Base-by-base conservation (phyloP, 37 sponge, comb jelly and placozoan species). In the Aphrocallistes beatrix region DNA sequence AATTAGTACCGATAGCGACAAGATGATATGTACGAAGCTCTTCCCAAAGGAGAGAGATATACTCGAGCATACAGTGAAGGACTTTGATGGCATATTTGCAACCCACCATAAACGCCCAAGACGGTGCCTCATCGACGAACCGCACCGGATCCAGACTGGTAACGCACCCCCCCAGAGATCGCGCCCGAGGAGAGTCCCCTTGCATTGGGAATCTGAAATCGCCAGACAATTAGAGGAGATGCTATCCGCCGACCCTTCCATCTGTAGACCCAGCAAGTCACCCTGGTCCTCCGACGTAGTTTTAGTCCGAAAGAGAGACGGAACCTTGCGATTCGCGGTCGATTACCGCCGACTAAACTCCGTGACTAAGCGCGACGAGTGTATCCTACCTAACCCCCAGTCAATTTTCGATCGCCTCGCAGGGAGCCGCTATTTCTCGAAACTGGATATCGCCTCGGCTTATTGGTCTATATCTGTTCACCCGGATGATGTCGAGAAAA, bases 81-180 rank as follows among this genome's bases (percentile, higher is more conserved):
- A n/a, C n/a, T n/a, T n/a, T n/a, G n/a, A n/a, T n/a, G n/a, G n/a
- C n/a, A n/a, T n/a, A n/a, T n/a, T n/a, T n/a, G n/a, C n/a, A n/a
- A n/a, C n/a, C n/a, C n/a, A n/a, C n/a, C n/a, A n/a, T n/a, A n/a
- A n/a, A n/a, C n/a, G n/a, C n/a, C n/a, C n/a, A n/a, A n/a, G n/a
- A n/a, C n/a, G n/a, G n/a, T n/a, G n/a, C n/a, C n/a, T n/a, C n/a
- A n/a, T n/a, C n/a, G n/a, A n/a, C n/a, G n/a, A n/a, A n/a, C n/a
- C n/a, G n/a, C n/a, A n/a, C n/a, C n/a, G n/a, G n/a, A 48, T 84
- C 13, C 51, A 84, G 37, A 84, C 84, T 0, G 84, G 50, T 36
- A 51, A 84, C 1, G 36, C 49, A 0, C 36, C 36, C 3, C 84
- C 84, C 1, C 10, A 49, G 50, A 84, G 23, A 38, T 37, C 47